Evolutionary conservation across 1,140 invertebrate genomes (phyloP), one percentile per base, ranked within the genome.

Genomic region (Chironomus tepperi): DNA sequence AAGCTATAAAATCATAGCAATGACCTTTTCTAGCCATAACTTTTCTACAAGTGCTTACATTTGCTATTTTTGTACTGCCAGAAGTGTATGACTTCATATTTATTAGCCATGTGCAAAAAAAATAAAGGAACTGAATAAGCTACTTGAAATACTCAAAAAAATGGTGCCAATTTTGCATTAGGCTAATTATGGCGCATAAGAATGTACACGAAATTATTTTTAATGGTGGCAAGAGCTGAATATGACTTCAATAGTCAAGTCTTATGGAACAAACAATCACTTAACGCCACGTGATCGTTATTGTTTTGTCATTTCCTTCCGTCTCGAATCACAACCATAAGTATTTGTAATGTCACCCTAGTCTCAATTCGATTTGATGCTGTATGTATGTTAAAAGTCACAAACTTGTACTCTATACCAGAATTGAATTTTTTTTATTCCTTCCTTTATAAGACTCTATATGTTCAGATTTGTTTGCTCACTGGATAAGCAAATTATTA

Each of bases 1-100:
- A 57, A 57, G 47, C n/a, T n/a, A 57, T 57, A 57, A 57, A 57
- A 57, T 57, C 47, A 57, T 57, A 57, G 47, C 47, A 57, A 57
- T 57, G 47, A 57, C 47, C 47, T 57, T 57, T 15, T 57, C 10
- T 12, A 57, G 12, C 12, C 12, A 57, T n/a, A 57, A 5, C 15
- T 57, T 5, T n/a, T n/a, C n/a, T 57, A n/a, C 12, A 57, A 57
- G 47, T n/a, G 47, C n/a, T 57, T 57, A 15, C n/a, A 15, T 57
- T 15, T 34, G 24, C 24, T 34, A 34, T 34, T 34, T n/a, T 34
- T 34, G 5, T 34, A 34, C 5, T 34, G 24, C 5, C 24, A 34
- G 24, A 34, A 34, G 1, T 34, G 5, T 5, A 34, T 34, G 5
- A 34, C 24, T 34, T 34, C 24, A 5, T 34, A 34, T 2, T 34